Evolutionary conservation across 2,797 vertebrate species (phyloP).

Genomic region (Leptodactylus fallax): DNA sequence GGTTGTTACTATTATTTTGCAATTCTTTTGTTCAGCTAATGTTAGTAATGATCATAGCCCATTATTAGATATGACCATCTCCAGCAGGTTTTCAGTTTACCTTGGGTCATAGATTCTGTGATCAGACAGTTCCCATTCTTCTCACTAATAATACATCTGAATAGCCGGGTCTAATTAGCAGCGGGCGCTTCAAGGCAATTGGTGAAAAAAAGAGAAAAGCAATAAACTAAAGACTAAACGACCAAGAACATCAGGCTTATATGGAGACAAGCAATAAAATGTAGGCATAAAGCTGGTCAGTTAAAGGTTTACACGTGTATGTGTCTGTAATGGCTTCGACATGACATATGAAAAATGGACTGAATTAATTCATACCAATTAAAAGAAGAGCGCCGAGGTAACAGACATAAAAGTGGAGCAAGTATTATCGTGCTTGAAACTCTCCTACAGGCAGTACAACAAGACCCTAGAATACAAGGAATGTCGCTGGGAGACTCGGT

Average conservation of each 20-base stretch:
- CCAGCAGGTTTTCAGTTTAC: not conserved
- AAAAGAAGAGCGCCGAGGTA: not conserved
- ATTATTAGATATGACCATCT: not conserved
- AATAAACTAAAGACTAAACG: conserved; percentile 6
- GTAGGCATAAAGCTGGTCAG: not conserved
- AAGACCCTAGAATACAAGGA: too few relatives aligned
- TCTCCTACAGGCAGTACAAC: too few relatives aligned
- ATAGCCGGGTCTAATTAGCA: conserved; percentile 24
- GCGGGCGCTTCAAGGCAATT: conserved; percentile 7
- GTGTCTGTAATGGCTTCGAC: not conserved
- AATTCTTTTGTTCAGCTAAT: not conserved
- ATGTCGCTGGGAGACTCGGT: too few relatives aligned
- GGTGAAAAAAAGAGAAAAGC: not conserved
- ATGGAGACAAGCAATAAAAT: not conserved
- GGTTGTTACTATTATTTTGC: not conserved
- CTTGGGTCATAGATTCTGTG: conserved; percentile 1
- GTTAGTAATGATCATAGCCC: not conserved
- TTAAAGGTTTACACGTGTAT: not conserved
- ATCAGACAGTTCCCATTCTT: conserved; percentile 17
- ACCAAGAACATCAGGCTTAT: conserved; percentile 30
- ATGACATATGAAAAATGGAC: not conserved
- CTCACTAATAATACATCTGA: conserved; percentile 10
- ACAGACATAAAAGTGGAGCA: not conserved
- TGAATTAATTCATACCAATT: not conserved
- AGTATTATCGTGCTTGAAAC: too few relatives aligned